Evolutionary conservation across 2,113 vertebrate genomes (phyloP), one percentile per base, ranked within the genome.

Genomic region (Sisor rabdophorus): DNA sequence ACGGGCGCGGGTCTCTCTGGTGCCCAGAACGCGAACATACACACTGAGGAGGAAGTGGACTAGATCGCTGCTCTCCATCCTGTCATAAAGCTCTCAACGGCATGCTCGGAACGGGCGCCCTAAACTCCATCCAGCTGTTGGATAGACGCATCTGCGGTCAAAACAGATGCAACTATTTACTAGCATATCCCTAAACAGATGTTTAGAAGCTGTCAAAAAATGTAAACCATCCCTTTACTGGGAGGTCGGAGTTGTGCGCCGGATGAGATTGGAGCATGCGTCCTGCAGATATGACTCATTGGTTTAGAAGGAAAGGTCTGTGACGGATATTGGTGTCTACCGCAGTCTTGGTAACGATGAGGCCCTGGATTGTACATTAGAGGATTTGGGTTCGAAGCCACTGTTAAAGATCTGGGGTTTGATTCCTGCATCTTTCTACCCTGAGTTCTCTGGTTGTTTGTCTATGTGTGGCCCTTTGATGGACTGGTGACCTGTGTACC

Each of bases 41-140:
- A 47, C n/a, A 28, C 30, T 67, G 44, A 71, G 44, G 54, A 72
- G 77, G 32, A 65, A 65, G 71, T 60, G 32, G 47, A 20, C 44
- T 47, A 47, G 22, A 22, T 22, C 9, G 12, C 12, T 61, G 19
- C 24, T 52, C 22, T 32, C 11, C 9, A 36, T 53, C 48, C 50
- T 55, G 19, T 47, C 24, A 32, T 59, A 36, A 52, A 70, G 65
- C 56, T 67, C 54, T 77, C 75, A 64, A n/a, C 60, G 40, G 73
- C 50, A 11, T 19, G n/a, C 32, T 30, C 24, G 36, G 32, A 63
- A 78, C 50, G 4, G 70, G 17, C 69, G 19, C 26, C 58, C 44
- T 30, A 65, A 78, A 78, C 54, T 59, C 40, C 60, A 0, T 65
- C 59, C 77, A 78, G 77, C 69, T 78, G 77, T 63, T 56, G 36